Evolutionary conservation across 1,140 invertebrate genomes (phyloP), one percentile per base, ranked within the genome.

Genomic region (Drosophila teissieri): DNA sequence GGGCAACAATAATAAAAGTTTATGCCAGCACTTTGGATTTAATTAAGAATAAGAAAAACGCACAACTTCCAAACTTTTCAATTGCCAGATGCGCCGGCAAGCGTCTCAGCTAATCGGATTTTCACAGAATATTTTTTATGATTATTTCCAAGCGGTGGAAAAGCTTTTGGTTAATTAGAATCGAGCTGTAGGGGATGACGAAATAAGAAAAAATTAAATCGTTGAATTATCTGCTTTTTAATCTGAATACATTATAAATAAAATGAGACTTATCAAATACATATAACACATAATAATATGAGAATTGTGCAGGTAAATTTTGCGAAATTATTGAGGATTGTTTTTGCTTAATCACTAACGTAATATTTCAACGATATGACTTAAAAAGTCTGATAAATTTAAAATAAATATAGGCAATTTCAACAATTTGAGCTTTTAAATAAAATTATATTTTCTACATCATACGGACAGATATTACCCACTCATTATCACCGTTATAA

Each of bases 1-100:
- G 58, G 73, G 31, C 44, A 62, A 65, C 37, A 73, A 70, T 81
- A 90, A 89, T 90, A 90, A 89, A 90, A 89, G 80, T 90, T 89
- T 90, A 85, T 73, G 81, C 65, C 72, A 90, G 77, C 76, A 73
- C 80, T 80, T 61, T 52, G 85, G 78, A 89, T 89, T 89, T 89
- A 89, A 89, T 89, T 89, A 89, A 90, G 81, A 89, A 90, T 81
- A 81, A 78, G 79, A 74, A 88, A 80, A 88, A 84, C 64, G 76
- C 55, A 88, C 69, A 79, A 39, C 45, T 73, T 57, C 36, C 61
- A 88, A 89, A 89, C 68, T 85, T 89, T 89, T 81, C 78, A 74
- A 90, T 90, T 90, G 85, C 85, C 85, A 89, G 85, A 89, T 89
- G 85, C 70, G 85, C 40, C 49, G 37, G 34, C 52, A 37, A 48